Evolutionary conservation across 2,113 vertebrate species (phyloP).

Genomic region (Arothron firmamentum): DNA sequence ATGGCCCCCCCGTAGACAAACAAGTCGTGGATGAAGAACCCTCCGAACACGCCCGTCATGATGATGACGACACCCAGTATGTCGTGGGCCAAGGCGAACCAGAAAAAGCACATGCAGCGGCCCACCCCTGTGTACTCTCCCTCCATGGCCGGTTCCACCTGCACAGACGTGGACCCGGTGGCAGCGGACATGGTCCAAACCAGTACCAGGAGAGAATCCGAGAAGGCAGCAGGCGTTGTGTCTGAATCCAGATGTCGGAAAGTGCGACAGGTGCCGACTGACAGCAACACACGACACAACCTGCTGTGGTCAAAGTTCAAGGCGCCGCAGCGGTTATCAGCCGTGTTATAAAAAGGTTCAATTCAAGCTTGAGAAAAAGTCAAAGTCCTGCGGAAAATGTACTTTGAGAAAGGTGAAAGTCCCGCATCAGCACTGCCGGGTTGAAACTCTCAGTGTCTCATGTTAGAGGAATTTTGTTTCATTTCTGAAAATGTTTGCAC

Average conservation of each 20-base stretch:
- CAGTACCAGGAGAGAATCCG: neutral
- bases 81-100: conserved; percentile 86
- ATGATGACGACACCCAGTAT: conserved; percentile 77
- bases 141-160: conserved; percentile 53
- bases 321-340: conserved; percentile 44
- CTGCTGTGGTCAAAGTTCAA: conserved; percentile 59
- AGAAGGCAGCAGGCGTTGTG: neutral
- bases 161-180: conserved; percentile 52
- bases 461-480: no score
- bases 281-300: conserved; percentile 13
- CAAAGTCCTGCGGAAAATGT: no score
- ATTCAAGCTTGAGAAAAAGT: no score
- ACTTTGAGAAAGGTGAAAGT: no score
- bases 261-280: neutral
- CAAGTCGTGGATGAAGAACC: conserved; percentile 79
- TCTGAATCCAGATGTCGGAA: neutral
- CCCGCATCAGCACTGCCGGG: no score
- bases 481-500: no score
- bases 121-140: conserved; percentile 64
- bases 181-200: neutral
- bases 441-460: no score
- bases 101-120: conserved; percentile 83
- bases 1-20: conserved; percentile 84
- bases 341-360: neutral
- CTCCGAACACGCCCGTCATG: conserved; percentile 79